phyloP scores from a whole-genome alignment of 2,797 vertebrate genomes.

The Natrix natrix region DNA sequence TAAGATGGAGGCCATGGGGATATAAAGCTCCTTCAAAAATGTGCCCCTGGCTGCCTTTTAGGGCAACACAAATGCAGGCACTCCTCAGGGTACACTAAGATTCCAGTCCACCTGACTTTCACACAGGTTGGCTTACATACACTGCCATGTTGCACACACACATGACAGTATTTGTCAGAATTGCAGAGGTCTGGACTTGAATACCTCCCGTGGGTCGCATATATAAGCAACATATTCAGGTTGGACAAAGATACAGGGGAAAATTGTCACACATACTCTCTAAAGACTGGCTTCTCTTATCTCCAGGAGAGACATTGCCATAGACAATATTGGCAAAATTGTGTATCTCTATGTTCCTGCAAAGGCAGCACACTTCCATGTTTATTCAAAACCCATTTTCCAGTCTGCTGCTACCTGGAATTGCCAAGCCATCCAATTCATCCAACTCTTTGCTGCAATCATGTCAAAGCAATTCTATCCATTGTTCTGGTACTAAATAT shows the following conservation, averaged over 20 bases:
- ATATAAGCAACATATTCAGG: not conserved
- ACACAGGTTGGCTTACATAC: not conserved
- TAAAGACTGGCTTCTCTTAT: not conserved
- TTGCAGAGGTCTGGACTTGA: not conserved
- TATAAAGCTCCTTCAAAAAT: not conserved
- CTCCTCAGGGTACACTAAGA: not conserved
- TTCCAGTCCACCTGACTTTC: not conserved
- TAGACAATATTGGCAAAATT: not conserved
- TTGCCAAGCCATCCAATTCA: not conserved
- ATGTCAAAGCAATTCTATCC: not conserved
- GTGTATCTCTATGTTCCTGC: not conserved
- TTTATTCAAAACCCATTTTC: not conserved
- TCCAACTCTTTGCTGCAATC: not conserved
- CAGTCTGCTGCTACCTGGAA: not conserved
- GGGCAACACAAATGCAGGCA: not conserved
- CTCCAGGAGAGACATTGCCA: not conserved
- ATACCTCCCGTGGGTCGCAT: not conserved
- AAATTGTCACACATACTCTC: not conserved
- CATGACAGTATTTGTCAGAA: not conserved
- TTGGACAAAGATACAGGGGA: not conserved
- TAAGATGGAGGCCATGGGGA: not conserved
- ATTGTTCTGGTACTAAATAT: not conserved
- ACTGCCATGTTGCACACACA: not conserved
- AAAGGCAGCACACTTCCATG: not conserved
- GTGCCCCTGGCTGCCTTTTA: not conserved